These are phyloP conservation scores for Archegozetes longisetosus DNA, from an alignment of 1,140 invertebrate species.

Conservation along the genomic window DNA sequence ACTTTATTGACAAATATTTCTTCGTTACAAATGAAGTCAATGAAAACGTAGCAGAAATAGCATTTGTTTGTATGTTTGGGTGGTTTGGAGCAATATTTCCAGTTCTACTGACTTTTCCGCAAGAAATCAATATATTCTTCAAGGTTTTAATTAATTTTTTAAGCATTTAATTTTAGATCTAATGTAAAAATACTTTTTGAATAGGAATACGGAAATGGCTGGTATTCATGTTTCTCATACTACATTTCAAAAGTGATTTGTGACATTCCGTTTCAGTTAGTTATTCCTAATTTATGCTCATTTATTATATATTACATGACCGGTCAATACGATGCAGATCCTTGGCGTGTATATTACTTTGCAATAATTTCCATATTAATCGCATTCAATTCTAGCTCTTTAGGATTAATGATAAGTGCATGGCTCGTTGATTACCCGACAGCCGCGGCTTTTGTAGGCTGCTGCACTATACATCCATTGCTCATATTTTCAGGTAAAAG, in stretches of 20 bases:
- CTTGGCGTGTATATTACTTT: conserved; percentile 61
- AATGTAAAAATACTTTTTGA: not conserved
- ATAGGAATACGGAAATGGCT: conserved; percentile 87
- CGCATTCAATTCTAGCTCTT: conserved; percentile 73
- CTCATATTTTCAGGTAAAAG: conserved; percentile 47
- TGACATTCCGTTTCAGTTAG: conserved; percentile 84
- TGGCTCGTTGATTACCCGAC: conserved; percentile 6
- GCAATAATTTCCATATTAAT: conserved; percentile 69
- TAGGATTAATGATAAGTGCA: conserved; percentile 80
- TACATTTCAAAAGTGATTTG: conserved; percentile 88
- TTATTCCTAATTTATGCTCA: conserved; percentile 74
- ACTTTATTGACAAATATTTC: not conserved
- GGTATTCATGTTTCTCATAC: conserved; percentile 91
- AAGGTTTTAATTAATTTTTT: conserved; percentile 26
- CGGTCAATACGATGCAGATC: conserved; percentile 56
- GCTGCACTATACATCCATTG: conserved; percentile 70
- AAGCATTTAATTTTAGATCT: not conserved
- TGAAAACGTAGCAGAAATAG: conserved; percentile 70
- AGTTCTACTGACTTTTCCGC: conserved; percentile 87
- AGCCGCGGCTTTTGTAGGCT: conserved; percentile 69
- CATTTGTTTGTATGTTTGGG: conserved; percentile 84
- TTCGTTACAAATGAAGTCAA: not conserved
- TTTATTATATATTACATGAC: conserved; percentile 90
- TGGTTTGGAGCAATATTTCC: conserved; percentile 96
- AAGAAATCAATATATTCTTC: conserved; percentile 40